phyloP scores from a whole-genome alignment of 2,797 vertebrate species.

The Sebastes oblongus region DNA sequence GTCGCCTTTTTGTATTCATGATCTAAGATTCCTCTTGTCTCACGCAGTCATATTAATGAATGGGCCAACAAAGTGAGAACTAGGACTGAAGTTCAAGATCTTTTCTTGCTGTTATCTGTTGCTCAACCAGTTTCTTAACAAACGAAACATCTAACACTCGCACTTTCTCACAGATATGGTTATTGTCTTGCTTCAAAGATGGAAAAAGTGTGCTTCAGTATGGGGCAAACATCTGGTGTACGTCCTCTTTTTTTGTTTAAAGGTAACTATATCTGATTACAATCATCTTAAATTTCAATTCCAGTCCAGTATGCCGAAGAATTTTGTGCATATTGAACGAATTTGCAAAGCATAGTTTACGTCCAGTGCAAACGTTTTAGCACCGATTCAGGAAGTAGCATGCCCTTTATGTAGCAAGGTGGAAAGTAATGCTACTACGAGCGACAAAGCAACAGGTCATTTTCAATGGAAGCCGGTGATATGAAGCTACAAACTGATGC shows the following conservation, averaged over 20 bases:
- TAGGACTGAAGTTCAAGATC: neutral
- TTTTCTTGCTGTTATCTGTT: neutral
- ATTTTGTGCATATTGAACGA: neutral
- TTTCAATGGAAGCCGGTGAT: too few species aligned
- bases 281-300: neutral
- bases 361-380: neutral
- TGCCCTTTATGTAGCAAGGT: neutral
- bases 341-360: neutral
- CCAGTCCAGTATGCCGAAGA: neutral
- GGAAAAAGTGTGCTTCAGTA: neutral
- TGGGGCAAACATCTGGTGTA: neutral
- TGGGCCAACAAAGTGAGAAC: neutral
- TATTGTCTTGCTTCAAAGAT: neutral
- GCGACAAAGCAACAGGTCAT: neutral
- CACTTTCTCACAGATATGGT: neutral
- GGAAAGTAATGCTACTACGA: neutral
- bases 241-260: neutral
- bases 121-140: neutral
- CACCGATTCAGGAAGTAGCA: neutral
- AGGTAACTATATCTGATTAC: neutral
- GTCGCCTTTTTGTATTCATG: neutral
- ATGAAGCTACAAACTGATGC: too few species aligned
- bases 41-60: neutral
- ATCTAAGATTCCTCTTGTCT: neutral
- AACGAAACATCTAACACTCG: neutral